Evolutionary conservation across 1,140 invertebrate genomes (phyloP).

Genomic region (Drosophila asahinai): DNA sequence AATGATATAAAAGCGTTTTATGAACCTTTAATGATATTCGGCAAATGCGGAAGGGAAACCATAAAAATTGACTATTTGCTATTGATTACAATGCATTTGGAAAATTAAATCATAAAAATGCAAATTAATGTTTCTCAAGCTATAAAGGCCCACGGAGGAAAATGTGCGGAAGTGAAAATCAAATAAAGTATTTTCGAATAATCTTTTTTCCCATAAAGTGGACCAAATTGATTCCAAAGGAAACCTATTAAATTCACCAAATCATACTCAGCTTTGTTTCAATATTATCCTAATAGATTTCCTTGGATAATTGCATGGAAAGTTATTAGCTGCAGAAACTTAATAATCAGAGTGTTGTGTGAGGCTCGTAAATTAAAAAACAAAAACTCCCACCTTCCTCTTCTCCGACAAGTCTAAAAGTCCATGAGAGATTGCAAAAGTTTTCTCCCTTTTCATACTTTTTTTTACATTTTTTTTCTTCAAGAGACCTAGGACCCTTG

Average conservation of each 20-base stretch:
- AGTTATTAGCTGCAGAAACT: conserved; percentile 6
- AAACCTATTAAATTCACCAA: background rate
- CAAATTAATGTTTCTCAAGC: conserved; percentile 20
- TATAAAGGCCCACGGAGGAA: conserved; percentile 9
- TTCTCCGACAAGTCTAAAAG: background rate
- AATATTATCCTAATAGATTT: conserved; percentile 9
- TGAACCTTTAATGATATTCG: conserved; percentile 18
- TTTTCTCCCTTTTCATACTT: background rate
- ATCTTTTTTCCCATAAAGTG: conserved; percentile 27
- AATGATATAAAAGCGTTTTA: conserved; percentile 4
- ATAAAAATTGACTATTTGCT: conserved; percentile 24
- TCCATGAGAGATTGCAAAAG: conserved; percentile 24
- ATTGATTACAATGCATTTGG: conserved; percentile 41
- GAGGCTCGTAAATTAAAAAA: conserved; percentile 10
- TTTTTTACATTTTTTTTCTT: background rate
- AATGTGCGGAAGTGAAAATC: conserved; percentile 10
- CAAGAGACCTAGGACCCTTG: conserved; percentile 1
- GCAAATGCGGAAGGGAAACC: conserved; percentile 6
- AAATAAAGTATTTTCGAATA: conserved; percentile 17
- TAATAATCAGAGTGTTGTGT: background rate
- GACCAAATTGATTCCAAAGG: no score
- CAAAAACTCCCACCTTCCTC: background rate
- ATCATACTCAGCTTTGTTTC: background rate
- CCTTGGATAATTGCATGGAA: background rate
- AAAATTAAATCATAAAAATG: conserved; percentile 51